Base-by-base conservation (phyloP, 2,113 vertebrate species). In the Malaclemys terrapin region DNA sequence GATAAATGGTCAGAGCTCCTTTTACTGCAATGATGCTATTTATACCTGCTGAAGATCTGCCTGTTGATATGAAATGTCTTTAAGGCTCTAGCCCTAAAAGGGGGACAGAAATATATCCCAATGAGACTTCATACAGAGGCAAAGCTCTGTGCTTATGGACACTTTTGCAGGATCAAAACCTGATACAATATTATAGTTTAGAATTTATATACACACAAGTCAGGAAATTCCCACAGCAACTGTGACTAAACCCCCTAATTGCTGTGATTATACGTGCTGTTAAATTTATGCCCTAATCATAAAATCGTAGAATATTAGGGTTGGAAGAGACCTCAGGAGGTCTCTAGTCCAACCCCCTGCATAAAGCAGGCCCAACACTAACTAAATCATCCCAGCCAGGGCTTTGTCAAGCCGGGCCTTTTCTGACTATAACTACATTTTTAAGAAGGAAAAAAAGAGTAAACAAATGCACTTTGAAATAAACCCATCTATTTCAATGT, bases 151-250 rank as follows among this genome's bases (percentile, higher is more conserved):
- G 54, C 75, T 85, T 91, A 47, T 52, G 93, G 91, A 72, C 47
- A 57, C 50, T 95, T 31, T 81, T 81, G 50, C 75, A 95, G 75
- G 94, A 95, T 10, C 56, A 59, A 93, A 82, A 45, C 85, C 52
- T 89, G 76, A 90, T 38, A n/a, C 91, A 6, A 13, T 1, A 2
- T 0, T 75, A 54, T 75, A 92, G 42, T 49, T 84, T 3, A 4
- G 94, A 92, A 65, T 62, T 69, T 19, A 69, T 76, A 89, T 9
- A 80, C 49, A 54, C 24, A 11, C 6, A n/a, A n/a, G 35, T 94
- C 78, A 89, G 90, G 65, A 81, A 94, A 86, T 50, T 49, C 56
- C n/a, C 35, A 80, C 87, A 93, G 82, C 69, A 85, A 27, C 45
- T 92, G 25, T 49, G 81, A 89, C 50, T 2, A 76, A 78, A 80